phyloP scores from a whole-genome alignment of 2,888 invertebrate genomes.

The Hydriomena furcata region DNA sequence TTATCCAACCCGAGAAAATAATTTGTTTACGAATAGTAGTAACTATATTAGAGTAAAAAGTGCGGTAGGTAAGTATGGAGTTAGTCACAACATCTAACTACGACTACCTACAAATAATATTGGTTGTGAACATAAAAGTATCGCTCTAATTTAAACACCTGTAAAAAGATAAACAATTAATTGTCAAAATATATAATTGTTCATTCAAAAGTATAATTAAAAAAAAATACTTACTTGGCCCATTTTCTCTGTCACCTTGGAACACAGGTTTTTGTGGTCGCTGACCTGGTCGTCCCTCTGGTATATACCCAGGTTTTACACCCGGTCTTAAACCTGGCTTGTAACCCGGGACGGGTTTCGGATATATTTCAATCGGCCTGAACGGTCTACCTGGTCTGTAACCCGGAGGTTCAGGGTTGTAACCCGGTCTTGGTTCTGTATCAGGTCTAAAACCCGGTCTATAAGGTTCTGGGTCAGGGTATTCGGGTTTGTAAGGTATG shows the following conservation, averaged over 20 bases:
- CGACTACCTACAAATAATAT: too few relatives aligned
- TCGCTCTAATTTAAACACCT: too few relatives aligned
- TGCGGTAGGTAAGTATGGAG: too few relatives aligned
- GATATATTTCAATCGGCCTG: slow-evolving; percentile 23
- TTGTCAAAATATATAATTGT: neutral
- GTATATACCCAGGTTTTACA: slow-evolving; percentile 33
- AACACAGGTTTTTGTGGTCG: slow-evolving; percentile 42
- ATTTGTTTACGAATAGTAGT: too few relatives aligned
- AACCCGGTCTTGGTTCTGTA: slow-evolving; percentile 28
- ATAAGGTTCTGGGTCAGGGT: slow-evolving; percentile 34
- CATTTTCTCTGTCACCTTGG: slow-evolving; percentile 54
- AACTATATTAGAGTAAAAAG: too few relatives aligned
- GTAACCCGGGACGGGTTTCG: slow-evolving; percentile 16
- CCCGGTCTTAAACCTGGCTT: slow-evolving; percentile 29
- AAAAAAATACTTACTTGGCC: slow-evolving; percentile 51
- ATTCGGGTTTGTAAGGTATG: slow-evolving; percentile 43
- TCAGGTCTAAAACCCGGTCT: slow-evolving; percentile 33
- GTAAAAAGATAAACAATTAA: neutral
- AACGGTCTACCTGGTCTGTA: slow-evolving; percentile 35
- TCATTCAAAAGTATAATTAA: neutral
- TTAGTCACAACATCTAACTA: too few relatives aligned
- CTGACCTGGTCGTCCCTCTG: slow-evolving; percentile 26
- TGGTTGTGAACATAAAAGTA: too few relatives aligned
- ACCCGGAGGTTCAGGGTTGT: slow-evolving; percentile 34
- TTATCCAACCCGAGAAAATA: too few relatives aligned